A percentile compares a stretch with the other conserved stretches of the same genome.
These are phyloP conservation scores for Microchrysa polita DNA, from an alignment of 2,888 invertebrate species.

Conservation along the genomic window DNA sequence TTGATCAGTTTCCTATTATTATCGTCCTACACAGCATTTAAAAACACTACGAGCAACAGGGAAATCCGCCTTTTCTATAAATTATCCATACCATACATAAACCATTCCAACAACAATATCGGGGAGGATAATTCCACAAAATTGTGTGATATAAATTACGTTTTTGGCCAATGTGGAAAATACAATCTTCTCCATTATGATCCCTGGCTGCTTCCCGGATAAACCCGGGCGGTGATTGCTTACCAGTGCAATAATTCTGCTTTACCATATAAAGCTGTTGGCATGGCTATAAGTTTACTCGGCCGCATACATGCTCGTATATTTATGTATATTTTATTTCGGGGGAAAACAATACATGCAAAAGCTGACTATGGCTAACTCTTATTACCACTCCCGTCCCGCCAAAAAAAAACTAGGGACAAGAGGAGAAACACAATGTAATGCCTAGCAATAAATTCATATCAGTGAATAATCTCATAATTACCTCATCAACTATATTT, in stretches of 20 bases:
- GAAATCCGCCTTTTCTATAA: neutral
- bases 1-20: too few species aligned
- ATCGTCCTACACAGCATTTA: too few species aligned
- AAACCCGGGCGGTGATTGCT: neutral
- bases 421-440: neutral
- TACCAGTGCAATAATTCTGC: too few species aligned
- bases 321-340: neutral
- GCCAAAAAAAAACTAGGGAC: neutral
- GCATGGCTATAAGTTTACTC: too few species aligned
- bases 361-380: neutral
- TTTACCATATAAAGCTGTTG: too few species aligned
- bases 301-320: too few species aligned
- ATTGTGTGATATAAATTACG: conserved; percentile 6
- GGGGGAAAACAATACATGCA: conserved; percentile 10
- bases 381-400: too few species aligned
- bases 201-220: neutral
- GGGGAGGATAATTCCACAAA: neutral
- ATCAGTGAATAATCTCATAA: conserved; percentile 26
- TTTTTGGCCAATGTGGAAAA: conserved; percentile 4
- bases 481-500: conserved; percentile 24
- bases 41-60: neutral
- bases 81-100: conserved; percentile 8
- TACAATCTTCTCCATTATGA: neutral
- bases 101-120: neutral
- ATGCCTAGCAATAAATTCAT: conserved; percentile 20